Evolutionary conservation across 2,113 vertebrate genomes (phyloP).

Genomic region (Esox niger): DNA sequence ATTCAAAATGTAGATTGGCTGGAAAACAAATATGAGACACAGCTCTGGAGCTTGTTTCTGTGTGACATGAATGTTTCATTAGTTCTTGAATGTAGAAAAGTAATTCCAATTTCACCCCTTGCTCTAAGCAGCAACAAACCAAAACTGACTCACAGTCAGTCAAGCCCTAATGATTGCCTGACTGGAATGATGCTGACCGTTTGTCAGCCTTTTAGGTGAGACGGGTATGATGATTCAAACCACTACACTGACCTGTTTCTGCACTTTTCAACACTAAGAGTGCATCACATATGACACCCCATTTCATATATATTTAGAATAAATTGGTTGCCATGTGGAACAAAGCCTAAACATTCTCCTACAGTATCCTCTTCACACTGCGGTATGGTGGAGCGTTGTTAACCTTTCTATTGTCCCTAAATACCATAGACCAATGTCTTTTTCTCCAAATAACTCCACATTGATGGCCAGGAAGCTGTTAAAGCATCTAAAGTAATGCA

Average conservation of each 20-base stretch:
- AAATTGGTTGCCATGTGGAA: neutral
- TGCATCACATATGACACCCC: too few species aligned
- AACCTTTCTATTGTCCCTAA: slow-evolving; percentile 45
- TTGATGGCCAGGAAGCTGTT: slow-evolving; percentile 39
- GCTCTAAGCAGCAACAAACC: slow-evolving; percentile 15
- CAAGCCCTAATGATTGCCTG: slow-evolving; percentile 11
- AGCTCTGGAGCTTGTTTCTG: slow-evolving; percentile 44
- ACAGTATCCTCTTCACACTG: too few species aligned
- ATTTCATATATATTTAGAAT: too few species aligned
- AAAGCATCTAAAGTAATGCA: slow-evolving; percentile 50
- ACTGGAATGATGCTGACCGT: slow-evolving; percentile 22
- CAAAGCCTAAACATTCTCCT: neutral
- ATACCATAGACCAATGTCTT: slow-evolving; percentile 34
- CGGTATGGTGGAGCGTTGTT: neutral
- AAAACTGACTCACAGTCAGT: slow-evolving; percentile 33
- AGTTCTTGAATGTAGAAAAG: slow-evolving; percentile 53
- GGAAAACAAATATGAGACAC: slow-evolving; percentile 57
- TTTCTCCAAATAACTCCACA: slow-evolving; percentile 26
- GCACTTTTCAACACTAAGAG: neutral
- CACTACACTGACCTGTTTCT: neutral
- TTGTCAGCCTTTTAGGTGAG: slow-evolving; percentile 6
- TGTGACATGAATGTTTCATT: slow-evolving; percentile 65
- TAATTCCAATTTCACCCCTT: slow-evolving; percentile 40
- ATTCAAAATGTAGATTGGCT: slow-evolving; percentile 49
- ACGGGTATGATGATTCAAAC: neutral